phyloP scores from a whole-genome alignment of 2,797 vertebrate species.

The Eidolon dupreanum region DNA sequence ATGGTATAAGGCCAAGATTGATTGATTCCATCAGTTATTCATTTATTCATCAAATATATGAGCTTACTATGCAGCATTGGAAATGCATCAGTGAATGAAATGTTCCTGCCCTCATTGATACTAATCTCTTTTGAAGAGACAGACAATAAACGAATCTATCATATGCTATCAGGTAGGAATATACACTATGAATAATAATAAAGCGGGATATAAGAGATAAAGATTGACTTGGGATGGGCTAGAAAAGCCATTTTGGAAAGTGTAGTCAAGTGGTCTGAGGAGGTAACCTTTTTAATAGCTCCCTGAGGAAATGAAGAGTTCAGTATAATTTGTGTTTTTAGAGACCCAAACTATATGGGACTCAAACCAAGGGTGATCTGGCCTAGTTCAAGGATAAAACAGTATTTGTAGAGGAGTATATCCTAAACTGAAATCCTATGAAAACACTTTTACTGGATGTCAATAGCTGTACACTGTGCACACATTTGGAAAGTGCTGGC shows the following conservation, averaged over 20 bases:
- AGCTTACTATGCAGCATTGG: not conserved
- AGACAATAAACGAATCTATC: constrained; percentile 34
- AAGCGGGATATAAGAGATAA: not conserved
- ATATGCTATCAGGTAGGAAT: not conserved
- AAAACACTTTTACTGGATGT: constrained; percentile 19
- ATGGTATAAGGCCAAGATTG: not conserved
- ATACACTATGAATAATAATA: not conserved
- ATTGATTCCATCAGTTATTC: not conserved
- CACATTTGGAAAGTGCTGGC: not conserved
- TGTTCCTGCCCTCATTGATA: not conserved
- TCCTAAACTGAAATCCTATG: constrained; percentile 7
- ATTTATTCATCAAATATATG: constrained; percentile 48
- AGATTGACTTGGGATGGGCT: not conserved
- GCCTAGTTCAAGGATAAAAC: not conserved
- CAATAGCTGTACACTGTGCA: not conserved
- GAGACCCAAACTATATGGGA: not conserved
- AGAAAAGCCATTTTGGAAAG: constrained; percentile 11
- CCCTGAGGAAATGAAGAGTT: constrained; percentile 24
- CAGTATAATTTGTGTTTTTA: constrained; percentile 32
- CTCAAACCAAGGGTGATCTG: constrained; percentile 34
- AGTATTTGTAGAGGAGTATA: not conserved
- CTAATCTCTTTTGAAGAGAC: constrained; percentile 25
- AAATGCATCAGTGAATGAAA: not conserved
- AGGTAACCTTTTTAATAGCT: constrained; percentile 9
- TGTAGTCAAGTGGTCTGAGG: not conserved